Evolutionary conservation across 2,888 invertebrate species (phyloP).

Genomic region (Dermolepida albohirtum): DNA sequence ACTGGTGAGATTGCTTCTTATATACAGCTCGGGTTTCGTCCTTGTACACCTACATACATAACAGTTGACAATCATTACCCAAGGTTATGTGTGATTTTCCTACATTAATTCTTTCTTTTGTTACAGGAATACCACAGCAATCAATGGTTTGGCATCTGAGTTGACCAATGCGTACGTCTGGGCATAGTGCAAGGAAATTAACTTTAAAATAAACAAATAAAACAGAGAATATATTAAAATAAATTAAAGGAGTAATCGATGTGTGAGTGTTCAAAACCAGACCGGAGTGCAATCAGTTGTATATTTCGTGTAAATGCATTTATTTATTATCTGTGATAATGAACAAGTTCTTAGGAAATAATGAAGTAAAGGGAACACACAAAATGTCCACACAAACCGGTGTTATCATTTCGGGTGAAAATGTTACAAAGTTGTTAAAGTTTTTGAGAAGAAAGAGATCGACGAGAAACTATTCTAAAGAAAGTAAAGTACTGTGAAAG

Average conservation of each 20-base stretch:
- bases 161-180: slow-evolving; percentile 50
- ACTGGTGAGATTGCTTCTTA: too few species aligned
- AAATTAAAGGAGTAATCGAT: slow-evolving; percentile 42
- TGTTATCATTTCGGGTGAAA: slow-evolving; percentile 17
- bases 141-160: slow-evolving; percentile 41
- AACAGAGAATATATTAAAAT: slow-evolving; percentile 27
- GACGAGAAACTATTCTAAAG: not conserved
- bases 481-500: not conserved
- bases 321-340: slow-evolving; percentile 68
- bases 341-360: slow-evolving; percentile 56
- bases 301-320: slow-evolving; percentile 66
- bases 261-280: slow-evolving; percentile 51
- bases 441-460: not conserved
- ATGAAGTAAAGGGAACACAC: slow-evolving; percentile 39
- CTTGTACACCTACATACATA: too few species aligned
- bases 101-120: slow-evolving; percentile 29
- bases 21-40: too few species aligned
- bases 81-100: not conserved
- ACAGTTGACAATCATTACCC: too few species aligned
- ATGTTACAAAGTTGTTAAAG: too few species aligned
- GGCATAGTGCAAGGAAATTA: slow-evolving; percentile 64
- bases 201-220: slow-evolving; percentile 1
- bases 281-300: slow-evolving; percentile 62
- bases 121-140: slow-evolving; percentile 47
- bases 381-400: slow-evolving; percentile 27